phyloP scores from a whole-genome alignment of 2,888 invertebrate species.

The Amphipyra berbera region DNA sequence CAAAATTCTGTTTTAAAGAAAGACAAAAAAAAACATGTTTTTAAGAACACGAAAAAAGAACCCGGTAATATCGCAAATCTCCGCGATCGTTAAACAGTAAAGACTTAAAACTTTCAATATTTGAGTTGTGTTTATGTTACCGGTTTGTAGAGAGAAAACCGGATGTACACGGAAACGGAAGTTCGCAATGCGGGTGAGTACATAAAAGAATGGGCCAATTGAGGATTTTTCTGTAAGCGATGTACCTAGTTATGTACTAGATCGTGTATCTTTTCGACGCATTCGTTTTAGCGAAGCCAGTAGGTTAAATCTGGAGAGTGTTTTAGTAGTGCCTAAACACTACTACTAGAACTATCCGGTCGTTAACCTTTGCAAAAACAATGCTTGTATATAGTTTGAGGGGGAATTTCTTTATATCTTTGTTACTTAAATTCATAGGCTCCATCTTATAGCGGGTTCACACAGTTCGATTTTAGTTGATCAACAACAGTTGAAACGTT shows the following conservation, averaged over 20 bases:
- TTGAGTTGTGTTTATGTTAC: slow-evolving; percentile 48
- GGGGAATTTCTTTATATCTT: too few species aligned
- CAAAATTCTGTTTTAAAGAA: too few species aligned
- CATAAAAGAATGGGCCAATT: slow-evolving; percentile 55
- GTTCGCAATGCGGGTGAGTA: slow-evolving; percentile 57
- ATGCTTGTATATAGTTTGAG: too few species aligned
- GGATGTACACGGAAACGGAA: slow-evolving; percentile 46
- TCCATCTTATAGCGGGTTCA: too few species aligned
- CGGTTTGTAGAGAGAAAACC: slow-evolving; percentile 36
- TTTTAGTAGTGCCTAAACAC: too few species aligned
- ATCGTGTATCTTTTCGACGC: slow-evolving; percentile 14
- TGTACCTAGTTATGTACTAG: slow-evolving; percentile 26
- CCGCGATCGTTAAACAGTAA: slow-evolving; percentile 35
- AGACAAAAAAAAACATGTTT: too few species aligned
- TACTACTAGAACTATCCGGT: too few species aligned
- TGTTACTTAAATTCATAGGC: too few species aligned
- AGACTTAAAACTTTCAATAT: slow-evolving; percentile 41
- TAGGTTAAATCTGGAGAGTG: too few species aligned
- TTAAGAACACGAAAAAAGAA: slow-evolving; percentile 27
- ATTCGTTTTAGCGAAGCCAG: neutral
- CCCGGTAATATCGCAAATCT: slow-evolving; percentile 24
- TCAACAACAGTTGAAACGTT: too few species aligned
- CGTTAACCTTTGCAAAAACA: too few species aligned
- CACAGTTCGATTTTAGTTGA: too few species aligned
- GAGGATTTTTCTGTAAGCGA: slow-evolving; percentile 36